phyloP scores from a whole-genome alignment of 1,140 invertebrate genomes.

The Cheumatopsyche charites region DNA sequence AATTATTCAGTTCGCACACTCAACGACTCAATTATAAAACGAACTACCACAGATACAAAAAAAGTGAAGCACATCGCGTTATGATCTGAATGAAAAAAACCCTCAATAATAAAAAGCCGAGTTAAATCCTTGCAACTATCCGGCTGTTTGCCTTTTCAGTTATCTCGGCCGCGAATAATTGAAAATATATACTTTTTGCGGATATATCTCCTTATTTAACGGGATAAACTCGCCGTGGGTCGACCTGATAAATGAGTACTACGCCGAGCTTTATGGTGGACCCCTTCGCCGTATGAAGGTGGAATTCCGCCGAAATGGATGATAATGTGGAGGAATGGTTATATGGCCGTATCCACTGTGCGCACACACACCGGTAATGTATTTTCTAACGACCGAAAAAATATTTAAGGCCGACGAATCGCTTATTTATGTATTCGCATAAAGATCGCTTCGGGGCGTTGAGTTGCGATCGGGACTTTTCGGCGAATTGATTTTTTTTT shows the following conservation, averaged over 20 bases:
- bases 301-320: slow-evolving; percentile 13
- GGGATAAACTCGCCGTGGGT: slow-evolving; percentile 16
- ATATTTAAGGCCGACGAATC: neutral
- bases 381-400: slow-evolving; percentile 19
- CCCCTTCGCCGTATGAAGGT: neutral
- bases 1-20: no score
- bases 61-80: no score
- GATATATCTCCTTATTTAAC: slow-evolving; percentile 26
- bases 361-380: slow-evolving; percentile 16
- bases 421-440: slow-evolving; percentile 13
- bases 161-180: slow-evolving; percentile 1
- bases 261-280: slow-evolving; percentile 8
- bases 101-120: no score
- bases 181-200: slow-evolving; percentile 27
- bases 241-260: slow-evolving; percentile 18
- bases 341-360: slow-evolving; percentile 2
- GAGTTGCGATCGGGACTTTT: no score
- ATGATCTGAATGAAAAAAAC: no score
- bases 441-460: neutral
- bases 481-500: no score
- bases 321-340: slow-evolving; percentile 23
- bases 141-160: neutral
- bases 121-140: no score
- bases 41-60: no score
- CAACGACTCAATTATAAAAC: no score